Conservation (phyloP, 2,113 vertebrate genomes). For the Shinisaurus crocodilurus region DNA sequence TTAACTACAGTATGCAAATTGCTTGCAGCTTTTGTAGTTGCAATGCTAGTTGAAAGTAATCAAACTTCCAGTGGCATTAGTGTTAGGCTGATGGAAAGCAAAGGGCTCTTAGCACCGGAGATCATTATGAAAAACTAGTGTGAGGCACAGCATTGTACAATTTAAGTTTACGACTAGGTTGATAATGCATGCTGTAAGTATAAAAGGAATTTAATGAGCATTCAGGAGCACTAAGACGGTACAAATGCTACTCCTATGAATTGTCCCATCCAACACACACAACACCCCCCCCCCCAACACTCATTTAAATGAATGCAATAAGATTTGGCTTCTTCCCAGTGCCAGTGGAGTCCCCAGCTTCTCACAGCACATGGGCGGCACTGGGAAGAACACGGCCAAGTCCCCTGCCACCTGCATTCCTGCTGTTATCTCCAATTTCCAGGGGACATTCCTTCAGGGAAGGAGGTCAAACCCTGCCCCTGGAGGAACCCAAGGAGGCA, state of each 20-base stretch:
- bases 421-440: no score
- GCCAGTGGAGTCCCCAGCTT: no score
- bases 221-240: neutral
- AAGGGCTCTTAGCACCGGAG: neutral
- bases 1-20: conserved; percentile 10
- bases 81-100: neutral
- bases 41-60: neutral
- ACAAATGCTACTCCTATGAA: neutral
- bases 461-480: no score
- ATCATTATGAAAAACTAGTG: neutral
- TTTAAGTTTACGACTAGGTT: conserved; percentile 8
- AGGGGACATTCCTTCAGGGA: no score
- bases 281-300: fast-evolving
- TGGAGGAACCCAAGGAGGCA: no score
- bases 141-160: neutral
- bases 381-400: no score
- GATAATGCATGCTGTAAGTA: neutral
- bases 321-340: neutral
- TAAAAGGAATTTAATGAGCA: neutral
- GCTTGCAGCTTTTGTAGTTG: conserved; percentile 21
- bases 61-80: conserved; percentile 6
- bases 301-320: conserved; percentile 27
- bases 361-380: no score
- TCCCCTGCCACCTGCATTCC: no score
- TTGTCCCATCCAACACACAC: neutral